A percentile compares a stretch with the other conserved stretches of the same genome.
Evolutionary conservation across 1,140 invertebrate genomes (phyloP).

Genomic region (Phymorhynchus buccinoides): DNA sequence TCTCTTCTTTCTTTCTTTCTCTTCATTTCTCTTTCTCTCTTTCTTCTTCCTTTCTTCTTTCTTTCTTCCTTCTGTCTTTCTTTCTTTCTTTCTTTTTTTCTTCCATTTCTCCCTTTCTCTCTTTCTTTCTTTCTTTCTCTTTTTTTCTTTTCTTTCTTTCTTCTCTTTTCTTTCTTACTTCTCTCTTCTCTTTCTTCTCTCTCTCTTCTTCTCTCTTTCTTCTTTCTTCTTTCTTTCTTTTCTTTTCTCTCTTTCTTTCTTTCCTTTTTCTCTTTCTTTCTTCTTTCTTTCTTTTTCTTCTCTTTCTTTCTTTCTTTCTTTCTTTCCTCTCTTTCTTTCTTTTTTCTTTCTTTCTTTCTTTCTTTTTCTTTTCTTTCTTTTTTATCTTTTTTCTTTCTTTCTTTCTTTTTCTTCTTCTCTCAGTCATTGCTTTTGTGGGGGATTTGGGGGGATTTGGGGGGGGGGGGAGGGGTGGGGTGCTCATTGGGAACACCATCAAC

Average conservation of each 20-base stretch:
- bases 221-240: neutral
- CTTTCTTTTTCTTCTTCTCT: neutral
- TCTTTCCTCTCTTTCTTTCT: neutral
- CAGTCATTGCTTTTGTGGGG: too few relatives aligned
- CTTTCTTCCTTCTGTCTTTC: neutral
- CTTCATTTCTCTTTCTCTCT: neutral
- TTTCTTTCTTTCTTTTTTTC: neutral
- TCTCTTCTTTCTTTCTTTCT: neutral
- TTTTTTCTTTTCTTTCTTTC: neutral
- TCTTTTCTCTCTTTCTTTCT: neutral
- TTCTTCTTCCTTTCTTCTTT: neutral
- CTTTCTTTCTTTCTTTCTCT: neutral
- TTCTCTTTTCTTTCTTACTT: neutral
- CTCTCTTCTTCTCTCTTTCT: neutral
- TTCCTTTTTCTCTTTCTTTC: neutral
- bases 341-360: neutral
- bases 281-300: neutral
- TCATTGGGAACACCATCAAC: too few relatives aligned
- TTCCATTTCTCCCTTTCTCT: neutral
- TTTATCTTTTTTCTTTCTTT: neutral
- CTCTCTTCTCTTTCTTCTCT: neutral
- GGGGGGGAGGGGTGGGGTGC: too few relatives aligned
- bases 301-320: neutral
- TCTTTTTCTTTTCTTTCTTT: neutral
- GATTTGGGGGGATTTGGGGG: too few relatives aligned